These are phyloP conservation scores for Drosophila chauvacae DNA, from an alignment of 1,140 invertebrate species.

Conservation along the genomic window DNA sequence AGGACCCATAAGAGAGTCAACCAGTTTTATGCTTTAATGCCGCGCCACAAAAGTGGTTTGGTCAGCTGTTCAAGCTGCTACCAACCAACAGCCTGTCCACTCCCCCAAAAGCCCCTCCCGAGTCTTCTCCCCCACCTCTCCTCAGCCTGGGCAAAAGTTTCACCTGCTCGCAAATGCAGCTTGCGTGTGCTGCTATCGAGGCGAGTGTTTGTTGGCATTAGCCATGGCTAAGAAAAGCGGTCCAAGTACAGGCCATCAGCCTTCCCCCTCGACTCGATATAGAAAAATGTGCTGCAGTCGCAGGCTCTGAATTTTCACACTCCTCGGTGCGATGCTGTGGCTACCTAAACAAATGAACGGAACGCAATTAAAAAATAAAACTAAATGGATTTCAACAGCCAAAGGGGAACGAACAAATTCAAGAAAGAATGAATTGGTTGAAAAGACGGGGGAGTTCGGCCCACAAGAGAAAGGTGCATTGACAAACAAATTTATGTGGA, in stretches of 20 bases:
- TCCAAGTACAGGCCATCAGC: slow-evolving; percentile 31
- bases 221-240: slow-evolving; percentile 50
- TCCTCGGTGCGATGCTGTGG: slow-evolving; percentile 26
- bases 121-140: neutral
- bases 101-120: slow-evolving; percentile 18
- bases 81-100: slow-evolving; percentile 30
- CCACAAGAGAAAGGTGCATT: slow-evolving; percentile 46
- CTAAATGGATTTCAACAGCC: slow-evolving; percentile 52
- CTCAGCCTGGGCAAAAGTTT: slow-evolving; percentile 53
- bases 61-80: slow-evolving; percentile 65
- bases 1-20: slow-evolving; percentile 44
- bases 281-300: slow-evolving; percentile 53
- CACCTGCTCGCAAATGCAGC: slow-evolving; percentile 74
- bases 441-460: neutral
- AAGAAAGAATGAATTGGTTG: neutral
- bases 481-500: slow-evolving; percentile 78
- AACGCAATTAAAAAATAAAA: slow-evolving; percentile 52
- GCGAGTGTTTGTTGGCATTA: slow-evolving; percentile 71
- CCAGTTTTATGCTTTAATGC: slow-evolving; percentile 50
- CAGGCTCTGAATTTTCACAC: slow-evolving; percentile 45
- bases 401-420: neutral
- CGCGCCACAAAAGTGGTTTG: slow-evolving; percentile 73
- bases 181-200: slow-evolving; percentile 51
- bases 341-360: slow-evolving; percentile 57
- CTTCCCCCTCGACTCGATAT: slow-evolving; percentile 18